These are phyloP conservation scores for Elgaria multicarinata DNA, from an alignment of 2,113 vertebrate genomes.

Conservation along the genomic window DNA sequence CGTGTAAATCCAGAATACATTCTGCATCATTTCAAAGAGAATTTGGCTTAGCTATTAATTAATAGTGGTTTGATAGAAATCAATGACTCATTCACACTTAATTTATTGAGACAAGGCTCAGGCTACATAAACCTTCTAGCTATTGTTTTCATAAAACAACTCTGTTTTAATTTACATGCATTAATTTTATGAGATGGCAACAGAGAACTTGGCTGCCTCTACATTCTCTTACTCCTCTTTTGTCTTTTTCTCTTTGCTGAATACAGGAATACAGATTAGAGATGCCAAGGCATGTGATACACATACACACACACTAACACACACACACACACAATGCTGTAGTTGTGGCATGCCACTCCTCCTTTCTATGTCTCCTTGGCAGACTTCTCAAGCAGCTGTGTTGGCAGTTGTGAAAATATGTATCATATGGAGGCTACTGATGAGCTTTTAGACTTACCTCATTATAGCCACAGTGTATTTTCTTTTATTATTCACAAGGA, in stretches of 20 bases:
- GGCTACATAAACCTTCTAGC: not conserved
- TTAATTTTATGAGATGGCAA: slow-evolving; percentile 12
- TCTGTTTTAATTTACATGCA: slow-evolving; percentile 28
- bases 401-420: slow-evolving; percentile 36
- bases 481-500: slow-evolving; percentile 47
- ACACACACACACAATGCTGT: not conserved
- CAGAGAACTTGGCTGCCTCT: slow-evolving; percentile 7
- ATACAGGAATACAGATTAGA: slow-evolving; percentile 47
- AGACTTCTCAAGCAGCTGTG: slow-evolving; percentile 57
- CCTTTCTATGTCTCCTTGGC: slow-evolving; percentile 46
- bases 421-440: slow-evolving; percentile 17
- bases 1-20: not conserved
- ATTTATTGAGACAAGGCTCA: slow-evolving; percentile 31
- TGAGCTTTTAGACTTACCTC: slow-evolving; percentile 45
- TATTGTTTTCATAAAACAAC: slow-evolving; percentile 27
- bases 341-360: not conserved
- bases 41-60: slow-evolving; percentile 30
- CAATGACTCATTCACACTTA: not conserved
- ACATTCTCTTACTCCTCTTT: not conserved
- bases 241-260: slow-evolving; percentile 32
- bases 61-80: slow-evolving; percentile 27
- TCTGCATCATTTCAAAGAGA: slow-evolving; percentile 5
- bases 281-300: slow-evolving; percentile 35
- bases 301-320: not conserved
- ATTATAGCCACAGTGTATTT: slow-evolving; percentile 44